Evolutionary conservation across 2,113 vertebrate genomes (phyloP), one percentile per base, ranked within the genome.

Genomic region (Pelvicachromis taeniatus): DNA sequence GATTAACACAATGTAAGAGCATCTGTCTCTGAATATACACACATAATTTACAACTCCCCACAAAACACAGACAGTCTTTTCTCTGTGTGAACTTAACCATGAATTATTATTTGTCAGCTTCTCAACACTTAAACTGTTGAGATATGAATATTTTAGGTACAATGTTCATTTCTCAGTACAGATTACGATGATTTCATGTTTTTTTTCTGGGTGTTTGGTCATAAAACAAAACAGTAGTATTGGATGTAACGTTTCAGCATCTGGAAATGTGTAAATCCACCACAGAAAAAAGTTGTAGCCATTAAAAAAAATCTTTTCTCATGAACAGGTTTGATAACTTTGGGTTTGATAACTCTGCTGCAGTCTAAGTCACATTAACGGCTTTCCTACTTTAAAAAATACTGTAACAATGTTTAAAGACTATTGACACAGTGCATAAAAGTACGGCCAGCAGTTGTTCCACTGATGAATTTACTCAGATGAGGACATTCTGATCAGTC

Each of bases 381-480:
- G n/a, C n/a, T n/a, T n/a, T n/a, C n/a, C n/a, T n/a, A n/a, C n/a
- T 48, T 13, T 10, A 11, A 73, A 73, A 48, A 11, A 73, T 3
- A 29, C 23, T 73, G 16, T 19, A 50, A 31, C 6, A 17, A 17
- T 48, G 3, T 45, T 73, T 73, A 29, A 48, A 73, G 40, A 48
- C 21, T 29, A 0, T 6, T 73, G 14, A 73, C 40, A 45, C 17
- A 11, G 13, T 26, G 9, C 9, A 0, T 29, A 1, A 48, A 48
- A 48, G 40, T 48, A 70, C 40, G 3, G 4, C 65, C 65, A 45
- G 8, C 2, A 42, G 29, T 73, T 50, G 40, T 31, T 6, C 68
- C 9, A 50, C 42, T 50, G 42, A 73, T 73, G 45, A 48, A 48
- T 48, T 48, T 6, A 6, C 12, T 14, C 42, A 16, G 42, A 48